A percentile compares a stretch with the other conserved stretches of the same genome.
Conservation (phyloP, 1,140 invertebrate genomes). For the Matsumurasca onukii region DNA sequence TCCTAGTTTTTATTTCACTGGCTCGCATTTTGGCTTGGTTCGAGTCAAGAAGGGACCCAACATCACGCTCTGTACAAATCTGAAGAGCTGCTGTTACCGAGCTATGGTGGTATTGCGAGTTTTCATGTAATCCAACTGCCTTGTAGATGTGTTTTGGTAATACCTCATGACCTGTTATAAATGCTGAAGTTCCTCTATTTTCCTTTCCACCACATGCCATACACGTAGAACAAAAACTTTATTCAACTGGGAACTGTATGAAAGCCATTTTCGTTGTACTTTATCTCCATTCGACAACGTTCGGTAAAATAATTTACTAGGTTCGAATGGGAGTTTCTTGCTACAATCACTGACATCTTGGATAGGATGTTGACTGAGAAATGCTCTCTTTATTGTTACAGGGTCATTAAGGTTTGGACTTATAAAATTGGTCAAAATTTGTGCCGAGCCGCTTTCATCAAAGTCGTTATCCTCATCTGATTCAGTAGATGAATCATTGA, state of each 20-base stretch:
- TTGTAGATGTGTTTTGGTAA: slow-evolving; percentile 33
- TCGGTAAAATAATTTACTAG: slow-evolving; percentile 16
- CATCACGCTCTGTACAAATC: slow-evolving; percentile 27
- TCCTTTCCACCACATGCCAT: slow-evolving; percentile 26
- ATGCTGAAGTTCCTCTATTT: slow-evolving; percentile 31
- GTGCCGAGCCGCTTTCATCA: too few species aligned
- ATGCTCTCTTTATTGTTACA: slow-evolving; percentile 20
- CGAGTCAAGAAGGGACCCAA: slow-evolving; percentile 9
- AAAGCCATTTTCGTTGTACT: slow-evolving; percentile 27
- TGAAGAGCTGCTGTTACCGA: slow-evolving; percentile 27
- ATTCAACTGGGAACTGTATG: slow-evolving; percentile 15
- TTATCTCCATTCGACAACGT: slow-evolving; percentile 25
- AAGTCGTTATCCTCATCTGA: too few species aligned
- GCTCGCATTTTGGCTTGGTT: slow-evolving; percentile 28
- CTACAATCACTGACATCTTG: slow-evolving; percentile 15
- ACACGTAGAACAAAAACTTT: slow-evolving; percentile 25
- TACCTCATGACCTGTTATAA: slow-evolving; percentile 35
- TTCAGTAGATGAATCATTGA: too few species aligned
- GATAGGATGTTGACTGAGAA: slow-evolving; percentile 21
- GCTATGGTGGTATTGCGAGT: slow-evolving; percentile 32
- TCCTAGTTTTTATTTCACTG: slow-evolving; percentile 31
- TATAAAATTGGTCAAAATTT: too few species aligned
- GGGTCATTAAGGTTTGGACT: slow-evolving; percentile 25
- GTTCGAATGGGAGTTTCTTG: slow-evolving; percentile 19
- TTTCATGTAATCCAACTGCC: slow-evolving; percentile 31